Base-by-base conservation (phyloP, 2,113 vertebrate genomes). In the Neogobius melanostomus region DNA sequence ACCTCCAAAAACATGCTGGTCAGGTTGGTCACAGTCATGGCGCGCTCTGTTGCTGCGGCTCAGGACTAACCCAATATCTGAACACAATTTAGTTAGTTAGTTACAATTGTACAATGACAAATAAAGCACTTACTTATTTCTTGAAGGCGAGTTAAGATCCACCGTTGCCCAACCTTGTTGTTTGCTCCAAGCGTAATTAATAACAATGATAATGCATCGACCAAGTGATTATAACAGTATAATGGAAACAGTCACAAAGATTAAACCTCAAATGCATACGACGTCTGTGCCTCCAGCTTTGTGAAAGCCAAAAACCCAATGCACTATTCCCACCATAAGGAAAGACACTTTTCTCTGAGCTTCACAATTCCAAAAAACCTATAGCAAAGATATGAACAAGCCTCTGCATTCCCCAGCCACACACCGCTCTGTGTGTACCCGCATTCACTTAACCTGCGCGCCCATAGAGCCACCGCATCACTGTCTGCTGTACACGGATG, bases 361-460 rank as follows among this genome's bases (percentile, higher is more conserved):
- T 44, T 68, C 49, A 42, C 59, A 49, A 75, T 75, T 64, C 54
- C 47, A 70, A 75, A 54, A 36, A 21, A 5, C 16, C 64, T 72
- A 44, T 48, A 21, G 14, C 51, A 54, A 14, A 63, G 74, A 76
- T 70, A 66, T 68, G 56, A 75, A 76, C 9, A 71, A 66, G 68
- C 72, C 59, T 56, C 50, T 42, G 57, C 83, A 83, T 75, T 78
- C 68, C 47, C n/a, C 69, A n/a, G 45, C 66, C 71, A 71, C 72
- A 71, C 21, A 17, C n/a, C 9, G 21, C 47, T 12, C 47, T 51
- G 21, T 50, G 76, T 64, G 69, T 46, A 52, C 70, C 64, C 65
- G 45, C 60, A 78, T 87, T 88, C 75, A 86, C 76, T 89, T 88
- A 85, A 87, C 82, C 85, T 21, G 50, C 77, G 81, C 81, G 82